Evolutionary conservation across 23 tunicate genomes (phyloP).

Genomic region (Aplidium turbinatum): DNA sequence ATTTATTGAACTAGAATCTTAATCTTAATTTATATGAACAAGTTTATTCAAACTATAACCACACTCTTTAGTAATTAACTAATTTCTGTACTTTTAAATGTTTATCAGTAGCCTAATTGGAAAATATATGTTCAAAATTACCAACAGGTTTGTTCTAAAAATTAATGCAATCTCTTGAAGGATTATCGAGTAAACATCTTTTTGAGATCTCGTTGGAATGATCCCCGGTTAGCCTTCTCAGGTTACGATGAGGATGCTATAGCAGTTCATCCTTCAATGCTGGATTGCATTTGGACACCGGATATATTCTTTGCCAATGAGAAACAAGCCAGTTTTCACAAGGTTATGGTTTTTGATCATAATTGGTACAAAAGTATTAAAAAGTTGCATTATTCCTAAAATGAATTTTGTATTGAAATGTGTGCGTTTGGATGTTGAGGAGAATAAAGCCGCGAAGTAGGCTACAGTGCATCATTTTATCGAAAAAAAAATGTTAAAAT

Average conservation of each 20-base stretch:
- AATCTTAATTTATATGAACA: not conserved
- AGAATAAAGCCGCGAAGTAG: too few species aligned
- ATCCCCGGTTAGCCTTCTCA: constrained; percentile 71
- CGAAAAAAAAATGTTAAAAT: too few species aligned
- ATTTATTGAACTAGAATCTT: too few species aligned
- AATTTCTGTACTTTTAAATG: too few species aligned
- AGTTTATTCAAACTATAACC: not conserved
- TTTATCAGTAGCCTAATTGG: too few species aligned
- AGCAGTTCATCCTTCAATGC: constrained; percentile 86
- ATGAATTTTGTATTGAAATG: too few species aligned
- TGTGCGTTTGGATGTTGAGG: too few species aligned
- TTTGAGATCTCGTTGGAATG: constrained; percentile 94
- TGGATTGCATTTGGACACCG: constrained; percentile 82
- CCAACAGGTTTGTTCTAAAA: not conserved
- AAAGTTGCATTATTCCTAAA: too few species aligned
- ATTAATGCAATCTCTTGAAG: constrained; percentile 9
- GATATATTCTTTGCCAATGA: constrained; percentile 95
- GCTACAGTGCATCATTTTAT: too few species aligned
- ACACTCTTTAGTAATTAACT: not conserved
- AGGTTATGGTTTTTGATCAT: too few species aligned
- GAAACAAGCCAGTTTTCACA: constrained; percentile 88
- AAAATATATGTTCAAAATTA: not conserved
- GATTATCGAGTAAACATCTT: constrained; percentile 89
- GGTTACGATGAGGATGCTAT: constrained; percentile 59
- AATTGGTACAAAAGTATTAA: too few species aligned